Conservation (phyloP, 1,140 invertebrate species). For the Drosophila quadrilineata region DNA sequence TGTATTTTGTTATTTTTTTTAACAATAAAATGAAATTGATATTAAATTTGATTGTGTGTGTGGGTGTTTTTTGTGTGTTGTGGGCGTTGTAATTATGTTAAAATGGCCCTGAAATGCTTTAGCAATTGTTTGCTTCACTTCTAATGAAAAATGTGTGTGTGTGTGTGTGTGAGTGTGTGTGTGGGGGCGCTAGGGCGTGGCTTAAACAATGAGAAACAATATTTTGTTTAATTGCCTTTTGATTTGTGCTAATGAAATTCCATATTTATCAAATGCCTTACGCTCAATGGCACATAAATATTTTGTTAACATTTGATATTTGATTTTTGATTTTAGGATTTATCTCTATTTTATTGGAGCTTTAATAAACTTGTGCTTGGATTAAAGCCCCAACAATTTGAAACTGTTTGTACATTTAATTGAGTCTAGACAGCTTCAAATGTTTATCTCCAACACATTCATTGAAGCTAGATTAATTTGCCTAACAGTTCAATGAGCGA, state of each 20-base stretch:
- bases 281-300: too few relatives aligned
- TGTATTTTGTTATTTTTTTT: too few relatives aligned
- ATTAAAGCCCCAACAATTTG: too few relatives aligned
- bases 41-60: too few relatives aligned
- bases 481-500: slow-evolving; percentile 38
- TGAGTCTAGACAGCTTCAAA: slow-evolving; percentile 29
- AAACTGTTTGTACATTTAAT: not conserved
- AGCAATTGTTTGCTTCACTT: slow-evolving; percentile 27
- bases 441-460: not conserved
- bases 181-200: too few relatives aligned
- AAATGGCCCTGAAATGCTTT: slow-evolving; percentile 55
- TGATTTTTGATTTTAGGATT: not conserved
- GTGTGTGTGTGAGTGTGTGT: not conserved
- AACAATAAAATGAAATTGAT: slow-evolving; percentile 45
- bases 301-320: too few relatives aligned
- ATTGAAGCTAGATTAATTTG: slow-evolving; percentile 17
- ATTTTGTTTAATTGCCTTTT: slow-evolving; percentile 13
- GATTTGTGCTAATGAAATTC: slow-evolving; percentile 5
- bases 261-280: not conserved
- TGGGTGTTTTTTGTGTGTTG: slow-evolving; percentile 34
- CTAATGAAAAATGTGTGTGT: slow-evolving; percentile 38
- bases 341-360: too few relatives aligned
- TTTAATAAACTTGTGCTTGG: not conserved
- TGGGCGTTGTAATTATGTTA: slow-evolving; percentile 52
- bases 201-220: not conserved